Evolutionary conservation across 2,797 vertebrate genomes (phyloP).

Genomic region (Notamacropus eugenii): DNA sequence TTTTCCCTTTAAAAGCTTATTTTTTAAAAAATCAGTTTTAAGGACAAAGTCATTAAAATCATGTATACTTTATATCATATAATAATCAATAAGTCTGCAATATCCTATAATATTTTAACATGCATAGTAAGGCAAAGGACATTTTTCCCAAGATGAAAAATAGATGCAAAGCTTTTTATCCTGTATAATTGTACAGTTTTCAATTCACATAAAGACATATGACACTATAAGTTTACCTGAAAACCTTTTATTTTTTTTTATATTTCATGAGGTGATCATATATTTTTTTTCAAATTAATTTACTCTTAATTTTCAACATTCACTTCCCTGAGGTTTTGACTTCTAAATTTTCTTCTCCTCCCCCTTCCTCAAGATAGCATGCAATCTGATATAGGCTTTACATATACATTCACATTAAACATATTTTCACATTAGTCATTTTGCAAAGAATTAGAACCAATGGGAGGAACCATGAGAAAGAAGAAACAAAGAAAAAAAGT

Average conservation of each 20-base stretch:
- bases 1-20: background rate
- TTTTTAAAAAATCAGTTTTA: conserved; percentile 43
- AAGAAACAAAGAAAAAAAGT: no score
- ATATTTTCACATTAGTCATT: no score
- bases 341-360: no score
- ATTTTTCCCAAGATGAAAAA: conserved; percentile 19
- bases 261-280: no score
- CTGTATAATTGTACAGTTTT: conserved; percentile 7
- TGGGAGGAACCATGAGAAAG: no score
- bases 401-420: no score
- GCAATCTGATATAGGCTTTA: no score
- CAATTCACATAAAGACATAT: background rate
- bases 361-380: no score
- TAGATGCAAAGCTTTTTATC: conserved; percentile 24
- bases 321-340: no score
- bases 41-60: conserved; percentile 27
- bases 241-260: background rate
- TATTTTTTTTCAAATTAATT: no score
- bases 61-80: background rate
- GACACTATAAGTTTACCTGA: background rate
- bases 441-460: no score
- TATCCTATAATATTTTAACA: background rate
- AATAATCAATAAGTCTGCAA: background rate
- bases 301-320: no score
- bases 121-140: conserved; percentile 24